Evolutionary conservation across 2,797 vertebrate species (phyloP).

Genomic region (Poeciliopsis presidionis): DNA sequence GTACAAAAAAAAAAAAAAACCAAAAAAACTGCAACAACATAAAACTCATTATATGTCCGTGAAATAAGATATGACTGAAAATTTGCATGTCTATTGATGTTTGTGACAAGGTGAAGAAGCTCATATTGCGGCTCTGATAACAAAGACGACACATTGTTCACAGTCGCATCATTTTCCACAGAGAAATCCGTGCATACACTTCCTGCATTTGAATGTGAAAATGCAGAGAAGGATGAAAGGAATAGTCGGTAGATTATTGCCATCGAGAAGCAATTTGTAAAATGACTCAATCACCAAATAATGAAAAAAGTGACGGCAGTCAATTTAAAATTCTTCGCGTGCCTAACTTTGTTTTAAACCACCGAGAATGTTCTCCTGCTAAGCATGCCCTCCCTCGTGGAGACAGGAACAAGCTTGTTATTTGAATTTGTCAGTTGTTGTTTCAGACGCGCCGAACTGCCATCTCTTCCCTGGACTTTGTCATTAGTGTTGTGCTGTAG

Average conservation of each 20-base stretch:
- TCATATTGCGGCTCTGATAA: constrained; percentile 39
- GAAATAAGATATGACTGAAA: not conserved
- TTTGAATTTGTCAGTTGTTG: constrained; percentile 7
- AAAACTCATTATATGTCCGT: not conserved
- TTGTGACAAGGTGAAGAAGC: constrained; percentile 21
- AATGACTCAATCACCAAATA: not conserved
- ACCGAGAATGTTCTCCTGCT: not conserved
- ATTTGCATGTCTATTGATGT: constrained; percentile 1
- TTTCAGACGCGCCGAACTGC: not conserved
- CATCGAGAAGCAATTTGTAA: not conserved
- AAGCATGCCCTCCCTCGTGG: not conserved
- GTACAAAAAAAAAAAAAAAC: not conserved
- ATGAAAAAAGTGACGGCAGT: constrained; percentile 17
- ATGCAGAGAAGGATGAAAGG: not conserved
- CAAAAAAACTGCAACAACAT: constrained; percentile 5
- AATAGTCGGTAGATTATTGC: not conserved
- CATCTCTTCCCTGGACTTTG: not conserved
- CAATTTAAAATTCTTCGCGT: not conserved
- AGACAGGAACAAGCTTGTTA: not conserved
- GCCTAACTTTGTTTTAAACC: not conserved
- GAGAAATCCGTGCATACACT: not conserved
- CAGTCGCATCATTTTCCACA: not conserved
- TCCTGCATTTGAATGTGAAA: too few relatives aligned
- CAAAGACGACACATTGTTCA: constrained; percentile 34
- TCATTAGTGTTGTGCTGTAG: constrained; percentile 3